A percentile compares a stretch with the other conserved stretches of the same genome.
phyloP scores from a whole-genome alignment of 2,888 invertebrate genomes.

The Piscicola geometra region DNA sequence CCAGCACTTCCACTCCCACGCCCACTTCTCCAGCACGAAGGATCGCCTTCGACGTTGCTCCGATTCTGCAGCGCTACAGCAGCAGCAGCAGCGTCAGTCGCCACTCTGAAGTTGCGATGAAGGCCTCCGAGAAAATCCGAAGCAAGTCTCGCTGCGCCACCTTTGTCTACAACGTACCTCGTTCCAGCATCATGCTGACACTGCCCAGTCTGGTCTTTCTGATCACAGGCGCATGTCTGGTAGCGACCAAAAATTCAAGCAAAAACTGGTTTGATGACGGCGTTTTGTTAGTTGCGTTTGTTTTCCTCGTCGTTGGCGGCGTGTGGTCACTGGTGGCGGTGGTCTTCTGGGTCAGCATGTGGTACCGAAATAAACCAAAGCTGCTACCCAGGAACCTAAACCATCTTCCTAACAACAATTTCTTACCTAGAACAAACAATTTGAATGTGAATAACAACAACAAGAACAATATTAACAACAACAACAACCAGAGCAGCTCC shows the following conservation, averaged over 20 bases:
- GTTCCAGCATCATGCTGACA: conserved; percentile 39
- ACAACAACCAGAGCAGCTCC: not conserved
- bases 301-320: conserved; percentile 40
- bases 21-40: not conserved
- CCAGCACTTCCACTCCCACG: not conserved
- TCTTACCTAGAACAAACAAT: too few species aligned
- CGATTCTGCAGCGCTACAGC: conserved; percentile 8
- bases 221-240: conserved; percentile 37
- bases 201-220: conserved; percentile 40
- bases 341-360: conserved; percentile 35
- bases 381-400: not conserved
- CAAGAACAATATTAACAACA: conserved; percentile 9
- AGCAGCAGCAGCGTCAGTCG: conserved; percentile 16
- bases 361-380: conserved; percentile 28
- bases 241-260: conserved; percentile 13
- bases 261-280: conserved; percentile 33
- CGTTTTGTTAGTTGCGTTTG: conserved; percentile 22
- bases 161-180: conserved; percentile 42
- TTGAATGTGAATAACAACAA: not conserved
- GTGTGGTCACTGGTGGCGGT: conserved; percentile 35
- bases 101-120: not conserved
- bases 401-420: not conserved
- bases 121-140: conserved; percentile 19
- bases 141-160: conserved; percentile 33
- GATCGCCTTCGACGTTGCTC: not conserved